Evolutionary conservation across 2,113 vertebrate genomes (phyloP), one percentile per base, ranked within the genome.

Genomic region (Thalassoma bifasciatum): DNA sequence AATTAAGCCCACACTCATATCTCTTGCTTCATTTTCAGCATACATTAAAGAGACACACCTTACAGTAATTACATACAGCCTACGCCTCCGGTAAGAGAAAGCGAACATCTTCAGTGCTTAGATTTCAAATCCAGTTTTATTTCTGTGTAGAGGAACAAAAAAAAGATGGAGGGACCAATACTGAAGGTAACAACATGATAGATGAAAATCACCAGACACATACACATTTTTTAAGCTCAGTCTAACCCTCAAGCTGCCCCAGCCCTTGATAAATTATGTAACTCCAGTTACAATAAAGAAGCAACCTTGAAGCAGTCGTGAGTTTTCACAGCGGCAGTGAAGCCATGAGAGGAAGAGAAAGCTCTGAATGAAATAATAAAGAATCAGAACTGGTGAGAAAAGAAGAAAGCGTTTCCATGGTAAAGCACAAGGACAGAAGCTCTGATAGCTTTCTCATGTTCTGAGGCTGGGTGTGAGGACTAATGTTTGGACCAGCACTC

Each of bases 401-500:
- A 69, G 49, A 64, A 52, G n/a, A 53, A n/a, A 60, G 40, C 1
- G 68, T 86, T 84, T 77, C 62, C 34, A 73, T 77, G 83, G 69
- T 56, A 72, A 77, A 77, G 82, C 26, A 82, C 52, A 69, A 47
- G 36, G 23, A 52, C 5, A 72, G 71, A 72, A 65, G 66, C 70
- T 22, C 72, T 77, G 51, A 92, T 84, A 76, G 91, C 75, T 74
- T 90, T 88, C 77, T 79, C 53, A 1, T 84, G 85, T 85, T 85
- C 72, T 70, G 5, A 46, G 47, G 63, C 22, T 56, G 50, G 57
- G 44, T 67, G 66, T 24, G 26, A 76, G 51, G 65, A 76, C 75
- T 65, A 58, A 40, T 78, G 75, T 72, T 77, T 77, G 75, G 83
- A 85, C 75, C 74, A 40, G 51, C 30, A 23, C 30, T 74, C 59